phyloP scores from a whole-genome alignment of 2,888 invertebrate genomes.

The Hydriomena furcata region DNA sequence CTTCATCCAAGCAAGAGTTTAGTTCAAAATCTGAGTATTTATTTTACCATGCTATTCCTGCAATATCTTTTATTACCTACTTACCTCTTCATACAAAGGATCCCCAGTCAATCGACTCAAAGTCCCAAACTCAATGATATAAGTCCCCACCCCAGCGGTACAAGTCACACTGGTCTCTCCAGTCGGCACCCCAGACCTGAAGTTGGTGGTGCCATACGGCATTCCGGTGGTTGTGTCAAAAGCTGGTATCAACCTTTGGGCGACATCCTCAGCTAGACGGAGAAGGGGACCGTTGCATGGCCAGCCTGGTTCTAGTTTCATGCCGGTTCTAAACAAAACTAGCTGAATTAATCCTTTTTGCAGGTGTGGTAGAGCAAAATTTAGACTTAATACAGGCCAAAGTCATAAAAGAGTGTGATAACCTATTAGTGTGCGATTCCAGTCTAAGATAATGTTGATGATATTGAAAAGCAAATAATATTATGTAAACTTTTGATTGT shows the following conservation, averaged over 20 bases:
- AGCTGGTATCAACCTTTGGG: conserved; percentile 94
- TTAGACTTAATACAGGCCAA: too few species aligned
- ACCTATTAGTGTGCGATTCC: too few species aligned
- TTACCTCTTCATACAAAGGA: conserved; percentile 95
- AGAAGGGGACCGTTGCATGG: conserved; percentile 98
- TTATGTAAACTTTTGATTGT: too few species aligned
- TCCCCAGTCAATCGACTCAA: conserved; percentile 96
- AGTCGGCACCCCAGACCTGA: conserved; percentile 94
- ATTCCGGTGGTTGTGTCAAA: conserved; percentile 96
- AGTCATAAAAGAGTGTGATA: too few species aligned
- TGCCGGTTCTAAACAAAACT: conserved; percentile 87
- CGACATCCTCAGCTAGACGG: conserved; percentile 96
- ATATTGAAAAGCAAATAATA: too few species aligned
- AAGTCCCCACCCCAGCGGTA: conserved; percentile 99
- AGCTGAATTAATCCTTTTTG: too few species aligned
- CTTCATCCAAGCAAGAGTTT: too few species aligned
- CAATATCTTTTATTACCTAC: not conserved
- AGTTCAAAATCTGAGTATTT: too few species aligned
- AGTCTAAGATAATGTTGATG: too few species aligned
- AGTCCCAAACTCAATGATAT: conserved; percentile 97
- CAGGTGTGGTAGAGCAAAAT: too few species aligned
- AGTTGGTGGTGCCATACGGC: conserved; percentile 99
- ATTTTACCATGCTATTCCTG: too few species aligned
- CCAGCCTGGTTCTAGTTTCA: conserved; percentile 95
- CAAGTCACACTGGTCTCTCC: conserved; percentile 98